These are phyloP conservation scores for Melanostoma mellinum DNA, from an alignment of 2,888 invertebrate genomes.

Conservation along the genomic window DNA sequence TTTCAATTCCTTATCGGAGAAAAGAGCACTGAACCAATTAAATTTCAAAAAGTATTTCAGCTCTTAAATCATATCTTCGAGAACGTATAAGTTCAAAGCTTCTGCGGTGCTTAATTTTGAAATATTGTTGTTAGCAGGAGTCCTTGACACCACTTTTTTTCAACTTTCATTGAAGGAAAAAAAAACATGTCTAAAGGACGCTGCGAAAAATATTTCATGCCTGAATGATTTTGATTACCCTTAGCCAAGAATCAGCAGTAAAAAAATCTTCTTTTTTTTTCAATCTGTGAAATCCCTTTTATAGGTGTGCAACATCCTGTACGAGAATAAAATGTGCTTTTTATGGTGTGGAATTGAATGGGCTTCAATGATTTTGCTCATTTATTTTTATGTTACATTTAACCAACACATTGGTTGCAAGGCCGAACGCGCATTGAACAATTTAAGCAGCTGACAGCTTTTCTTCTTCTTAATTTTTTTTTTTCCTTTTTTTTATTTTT, in stretches of 20 bases:
- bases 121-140: no score
- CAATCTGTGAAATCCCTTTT: slow-evolving; percentile 17
- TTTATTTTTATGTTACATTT: slow-evolving; percentile 40
- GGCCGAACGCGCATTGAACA: neutral
- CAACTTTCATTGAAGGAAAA: slow-evolving; percentile 1
- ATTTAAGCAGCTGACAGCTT: slow-evolving; percentile 38
- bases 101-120: no score
- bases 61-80: no score
- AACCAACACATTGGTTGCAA: slow-evolving; percentile 29
- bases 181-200: slow-evolving; percentile 1
- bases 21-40: no score
- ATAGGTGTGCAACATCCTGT: slow-evolving; percentile 40
- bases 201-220: slow-evolving; percentile 37
- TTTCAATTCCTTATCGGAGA: no score
- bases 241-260: slow-evolving; percentile 28
- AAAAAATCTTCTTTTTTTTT: neutral
- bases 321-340: slow-evolving; percentile 41
- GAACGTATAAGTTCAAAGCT: no score
- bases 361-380: slow-evolving; percentile 28
- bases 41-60: no score
- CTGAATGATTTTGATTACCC: slow-evolving; percentile 44
- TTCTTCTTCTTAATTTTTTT: slow-evolving; percentile 2
- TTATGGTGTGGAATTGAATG: slow-evolving; percentile 21
- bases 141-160: no score
- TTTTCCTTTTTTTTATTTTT: neutral